Percentiles rank a stretch among this genome's conserved stretches.
Evolutionary conservation across 2,797 vertebrate species (phyloP).

Genomic region (Pelochelys cantorii): DNA sequence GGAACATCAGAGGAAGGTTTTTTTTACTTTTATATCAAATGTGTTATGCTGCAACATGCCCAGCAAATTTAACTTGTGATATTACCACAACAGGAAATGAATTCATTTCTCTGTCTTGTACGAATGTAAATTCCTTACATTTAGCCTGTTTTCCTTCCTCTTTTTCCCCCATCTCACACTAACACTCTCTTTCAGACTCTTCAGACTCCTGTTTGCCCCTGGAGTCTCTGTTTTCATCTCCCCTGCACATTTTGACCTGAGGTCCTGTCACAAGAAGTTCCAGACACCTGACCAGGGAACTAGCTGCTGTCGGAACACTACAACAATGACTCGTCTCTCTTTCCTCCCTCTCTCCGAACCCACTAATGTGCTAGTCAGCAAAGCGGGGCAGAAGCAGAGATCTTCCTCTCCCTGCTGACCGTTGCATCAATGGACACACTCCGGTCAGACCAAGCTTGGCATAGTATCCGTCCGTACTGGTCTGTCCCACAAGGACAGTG

Average conservation of each 20-base stretch:
- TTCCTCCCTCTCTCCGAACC: not conserved
- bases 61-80: conserved; percentile 32
- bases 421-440: not conserved
- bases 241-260: not conserved
- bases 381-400: not conserved
- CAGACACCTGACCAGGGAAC: not conserved
- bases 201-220: rapidly evolving
- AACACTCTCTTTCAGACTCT: not conserved
- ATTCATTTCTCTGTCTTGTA: conserved; percentile 62
- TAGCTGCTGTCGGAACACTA: not conserved
- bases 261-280: not conserved
- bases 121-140: not conserved
- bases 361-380: not conserved
- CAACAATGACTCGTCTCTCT: not conserved
- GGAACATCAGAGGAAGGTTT: not conserved
- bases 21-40: conserved; percentile 27
- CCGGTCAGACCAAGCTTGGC: not conserved
- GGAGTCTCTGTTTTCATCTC: not conserved
- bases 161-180: not conserved
- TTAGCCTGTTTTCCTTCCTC: not conserved
- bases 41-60: conserved; percentile 12
- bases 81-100: conserved; percentile 51
- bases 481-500: not conserved
- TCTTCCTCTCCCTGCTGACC: not conserved
- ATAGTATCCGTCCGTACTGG: not conserved